Evolutionary conservation across 2,113 vertebrate species (phyloP), one percentile per base, ranked within the genome.

Genomic region (Perca flavescens): DNA sequence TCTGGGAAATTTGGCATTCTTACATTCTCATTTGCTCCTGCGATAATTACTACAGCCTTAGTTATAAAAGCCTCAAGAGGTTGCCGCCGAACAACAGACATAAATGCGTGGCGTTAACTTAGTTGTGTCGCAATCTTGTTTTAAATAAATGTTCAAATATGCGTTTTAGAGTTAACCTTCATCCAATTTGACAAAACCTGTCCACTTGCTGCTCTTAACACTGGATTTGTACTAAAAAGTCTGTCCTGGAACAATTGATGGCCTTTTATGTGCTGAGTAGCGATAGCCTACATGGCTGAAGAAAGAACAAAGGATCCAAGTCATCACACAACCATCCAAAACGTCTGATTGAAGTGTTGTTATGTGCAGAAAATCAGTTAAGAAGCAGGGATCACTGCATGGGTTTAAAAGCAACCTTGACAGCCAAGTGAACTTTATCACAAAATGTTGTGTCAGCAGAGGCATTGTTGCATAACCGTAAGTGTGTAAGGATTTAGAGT

Each of bases 371-470:
- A 50, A 57, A 54, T 54, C 34, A 16, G 7, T 31, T 56, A 21
- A 28, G 49, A 28, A 21, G 22, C 66, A 63, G 5, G 50, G 72
- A 73, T 70, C 47, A n/a, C 31, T 40, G 58, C 31, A 17, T 1
- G 25, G 54, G 22, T 74, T 79, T 36, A 15, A 81, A 66, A 53
- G 15, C 34, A 76, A 64, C 8, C 22, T 19, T 5, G 40, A 36
- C 52, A 50, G 63, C 34, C 66, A 22, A 57, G 31, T 89, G 86
- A 88, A 87, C 79, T 89, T 82, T 82, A 52, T 74, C 85, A 78
- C 70, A 46, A 67, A 85, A 58, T 57, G 83, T 70, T 80, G 68
- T 74, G 67, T 34, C 79, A 84, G 86, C 79, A 49, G 60, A 57
- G 60, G 61, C 12, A 46, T 47, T 67, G 87, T 89, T 90, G 83